phyloP scores from a whole-genome alignment of 2,888 invertebrate genomes.

The Himalopsyche kuldschensis region DNA sequence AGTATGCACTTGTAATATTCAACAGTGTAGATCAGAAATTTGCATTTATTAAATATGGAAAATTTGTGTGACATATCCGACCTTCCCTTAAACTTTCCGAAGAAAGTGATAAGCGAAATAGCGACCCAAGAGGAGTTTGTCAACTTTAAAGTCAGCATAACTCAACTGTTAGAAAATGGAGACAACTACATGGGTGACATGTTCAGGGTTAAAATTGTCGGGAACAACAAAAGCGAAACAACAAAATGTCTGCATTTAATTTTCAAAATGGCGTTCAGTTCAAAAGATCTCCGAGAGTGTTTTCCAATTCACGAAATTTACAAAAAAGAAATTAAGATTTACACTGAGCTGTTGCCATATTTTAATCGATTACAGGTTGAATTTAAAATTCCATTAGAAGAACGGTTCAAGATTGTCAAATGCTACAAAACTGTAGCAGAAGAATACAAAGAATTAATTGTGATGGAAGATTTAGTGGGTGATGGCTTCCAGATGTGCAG shows the following conservation, averaged over 20 bases:
- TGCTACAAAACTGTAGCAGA: slow-evolving; percentile 1
- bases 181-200: background rate
- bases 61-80: background rate
- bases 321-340: slow-evolving; percentile 10
- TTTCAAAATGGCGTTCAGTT: background rate
- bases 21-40: too few species aligned
- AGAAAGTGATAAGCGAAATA: background rate
- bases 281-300: background rate
- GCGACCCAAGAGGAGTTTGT: background rate
- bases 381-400: background rate
- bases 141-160: background rate
- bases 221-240: background rate
- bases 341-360: slow-evolving; percentile 8
- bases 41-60: too few species aligned
- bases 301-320: background rate
- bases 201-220: background rate
- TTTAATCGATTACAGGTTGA: slow-evolving; percentile 6
- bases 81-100: background rate
- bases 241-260: background rate
- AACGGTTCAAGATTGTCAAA: slow-evolving; percentile 7
- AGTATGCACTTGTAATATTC: too few species aligned
- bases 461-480: slow-evolving; percentile 38
- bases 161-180: background rate
- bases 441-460: slow-evolving; percentile 31
- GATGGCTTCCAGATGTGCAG: slow-evolving; percentile 34